Base-by-base conservation (phyloP, 1,140 invertebrate genomes). In the Aphaenogaster floridana region DNA sequence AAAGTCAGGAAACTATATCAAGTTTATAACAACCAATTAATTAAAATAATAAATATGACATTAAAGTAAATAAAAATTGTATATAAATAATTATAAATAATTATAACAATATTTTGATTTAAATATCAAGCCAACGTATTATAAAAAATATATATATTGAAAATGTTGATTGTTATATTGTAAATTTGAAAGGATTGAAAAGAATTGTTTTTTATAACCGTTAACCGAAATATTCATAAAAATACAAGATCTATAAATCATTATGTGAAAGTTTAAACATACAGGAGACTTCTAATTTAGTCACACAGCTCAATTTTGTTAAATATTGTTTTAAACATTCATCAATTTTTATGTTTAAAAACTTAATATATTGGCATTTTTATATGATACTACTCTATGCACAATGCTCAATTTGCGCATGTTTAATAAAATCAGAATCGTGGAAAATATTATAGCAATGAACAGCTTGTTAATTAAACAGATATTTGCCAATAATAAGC, bases 341-440 rank as follows among this genome's bases (percentile, higher is more conserved):
- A n/a, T 68, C 64, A 21, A 68, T 45, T 21, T 68, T 11, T 17
- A 72, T 34, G 0, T 17, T 69, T 28, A 45, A 28, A 45, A 69
- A 69, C 5, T 69, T 42, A 36, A 42, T 5, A 39, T 8, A 17
- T 21, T 36, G 28, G 4, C 8, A 50, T 74, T 50, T 74, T 52
- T n/a, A 54, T 54, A 17, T 36, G 15, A 0, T 17, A 17, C 13
- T 13, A 2, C 4, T 34, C 7, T 52, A 45, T 3, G 17, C 63
- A 39, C 28, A 34, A 15, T 21, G 34, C 6, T 52, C 17, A 52
- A 74, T 74, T 74, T 28, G 28, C 48, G 17, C 42, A 15, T 63
- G 5, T 66, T 79, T 36, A 48, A 78, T 63, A 48, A 50, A 66
- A 79, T 64, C 61, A 66, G 45, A 79, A 66, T 79, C 50, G 17